These are phyloP conservation scores for Miltochrista miniata DNA, from an alignment of 2,888 invertebrate genomes.

Conservation along the genomic window DNA sequence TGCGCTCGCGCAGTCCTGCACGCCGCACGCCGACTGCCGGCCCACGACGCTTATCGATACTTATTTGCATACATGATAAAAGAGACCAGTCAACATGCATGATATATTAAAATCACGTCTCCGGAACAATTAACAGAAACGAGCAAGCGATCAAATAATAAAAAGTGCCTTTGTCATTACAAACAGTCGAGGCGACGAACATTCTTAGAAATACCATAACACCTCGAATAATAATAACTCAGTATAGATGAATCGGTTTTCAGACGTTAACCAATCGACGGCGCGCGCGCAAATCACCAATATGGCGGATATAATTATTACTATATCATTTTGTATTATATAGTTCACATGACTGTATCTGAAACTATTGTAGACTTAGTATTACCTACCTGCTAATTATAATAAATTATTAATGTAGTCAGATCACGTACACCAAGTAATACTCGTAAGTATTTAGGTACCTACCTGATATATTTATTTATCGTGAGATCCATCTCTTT, in stretches of 20 bases:
- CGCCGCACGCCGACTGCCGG: constrained; percentile 14
- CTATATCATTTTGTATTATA: constrained; percentile 30
- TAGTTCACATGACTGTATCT: constrained; percentile 31
- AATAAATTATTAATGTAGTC: constrained; percentile 27
- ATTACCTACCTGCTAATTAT: constrained; percentile 6
- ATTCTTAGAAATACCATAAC: constrained; percentile 67
- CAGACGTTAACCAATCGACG: constrained; percentile 56
- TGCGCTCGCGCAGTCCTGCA: constrained; percentile 18
- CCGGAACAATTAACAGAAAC: constrained; percentile 77
- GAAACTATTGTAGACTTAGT: constrained; percentile 28
- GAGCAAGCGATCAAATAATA: constrained; percentile 79
- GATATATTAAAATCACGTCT: constrained; percentile 82
- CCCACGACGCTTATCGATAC: constrained; percentile 47
- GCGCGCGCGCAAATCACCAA: constrained; percentile 49
- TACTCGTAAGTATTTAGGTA: no score
- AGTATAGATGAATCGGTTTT: constrained; percentile 56
- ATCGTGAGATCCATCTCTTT: no score
- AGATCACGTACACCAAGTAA: constrained; percentile 30
- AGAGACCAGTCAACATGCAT: constrained; percentile 71
- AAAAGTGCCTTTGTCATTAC: constrained; percentile 78
- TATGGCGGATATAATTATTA: constrained; percentile 58
- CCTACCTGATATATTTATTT: no score
- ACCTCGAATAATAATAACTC: constrained; percentile 59
- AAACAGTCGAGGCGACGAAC: constrained; percentile 56
- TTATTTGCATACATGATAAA: constrained; percentile 76